Conservation (phyloP, 2,113 vertebrate genomes). For the Bos indicus region DNA sequence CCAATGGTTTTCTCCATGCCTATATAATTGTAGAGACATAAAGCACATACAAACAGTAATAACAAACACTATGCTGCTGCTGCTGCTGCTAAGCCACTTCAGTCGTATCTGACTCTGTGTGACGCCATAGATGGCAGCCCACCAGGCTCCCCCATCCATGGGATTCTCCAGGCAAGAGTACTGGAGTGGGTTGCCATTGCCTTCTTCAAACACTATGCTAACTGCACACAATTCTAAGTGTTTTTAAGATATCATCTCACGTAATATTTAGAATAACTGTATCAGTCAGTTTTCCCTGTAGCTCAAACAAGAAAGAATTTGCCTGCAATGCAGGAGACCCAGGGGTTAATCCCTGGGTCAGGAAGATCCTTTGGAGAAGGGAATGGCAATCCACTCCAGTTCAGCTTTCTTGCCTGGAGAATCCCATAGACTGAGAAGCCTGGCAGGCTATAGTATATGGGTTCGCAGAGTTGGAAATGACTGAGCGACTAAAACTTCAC, state of each 20-base stretch:
- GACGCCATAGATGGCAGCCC: no score
- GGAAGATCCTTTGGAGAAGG: neutral
- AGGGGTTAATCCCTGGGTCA: neutral
- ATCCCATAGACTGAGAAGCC: neutral
- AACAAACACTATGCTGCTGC: neutral
- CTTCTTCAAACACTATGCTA: neutral
- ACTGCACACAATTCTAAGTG: neutral
- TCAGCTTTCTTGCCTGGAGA: neutral
- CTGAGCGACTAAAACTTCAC: neutral
- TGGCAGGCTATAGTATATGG: neutral
- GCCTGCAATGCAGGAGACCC: neutral
- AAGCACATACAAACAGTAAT: neutral
- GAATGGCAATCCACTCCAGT: neutral
- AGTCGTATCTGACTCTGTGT: no score
- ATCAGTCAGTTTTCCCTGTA: neutral
- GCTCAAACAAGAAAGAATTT: neutral
- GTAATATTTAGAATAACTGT: neutral
- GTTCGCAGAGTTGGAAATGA: rapidly evolving
- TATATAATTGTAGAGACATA: neutral
- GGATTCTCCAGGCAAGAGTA: no score
- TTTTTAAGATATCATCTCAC: neutral
- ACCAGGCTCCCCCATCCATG: no score
- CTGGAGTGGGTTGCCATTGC: no score
- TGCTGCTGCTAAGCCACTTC: no score
- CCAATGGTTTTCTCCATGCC: neutral